Evolutionary conservation across 64 coral and sea anemone species (phyloP).

Genomic region (Dendrophyllia cribrosa): DNA sequence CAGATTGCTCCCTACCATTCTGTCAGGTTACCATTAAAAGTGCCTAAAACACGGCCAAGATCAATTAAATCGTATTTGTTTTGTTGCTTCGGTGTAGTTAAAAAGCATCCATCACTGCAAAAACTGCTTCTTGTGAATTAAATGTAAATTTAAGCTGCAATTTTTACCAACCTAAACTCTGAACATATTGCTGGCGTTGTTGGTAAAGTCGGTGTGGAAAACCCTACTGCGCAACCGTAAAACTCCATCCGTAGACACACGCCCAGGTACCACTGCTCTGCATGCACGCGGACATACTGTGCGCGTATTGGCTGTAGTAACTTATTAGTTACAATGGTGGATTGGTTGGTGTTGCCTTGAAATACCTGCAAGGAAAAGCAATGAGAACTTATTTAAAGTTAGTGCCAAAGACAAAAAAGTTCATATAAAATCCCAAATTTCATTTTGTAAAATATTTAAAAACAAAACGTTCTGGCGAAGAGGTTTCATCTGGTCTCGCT

Average conservation of each 20-base stretch:
- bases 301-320: conserved; percentile 40
- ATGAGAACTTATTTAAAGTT: neutral
- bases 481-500: too few relatives aligned
- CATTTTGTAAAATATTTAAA: too few relatives aligned
- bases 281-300: conserved; percentile 66
- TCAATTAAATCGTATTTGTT: too few relatives aligned
- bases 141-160: neutral
- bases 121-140: neutral
- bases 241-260: conserved; percentile 73
- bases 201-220: neutral
- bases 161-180: conserved; percentile 49
- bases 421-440: too few relatives aligned
- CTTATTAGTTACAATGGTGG: conserved; percentile 54
- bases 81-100: too few relatives aligned
- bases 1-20: too few relatives aligned
- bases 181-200: conserved; percentile 57
- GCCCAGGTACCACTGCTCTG: conserved; percentile 39
- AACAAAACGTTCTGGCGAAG: too few relatives aligned
- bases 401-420: too few relatives aligned
- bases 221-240: conserved; percentile 59
- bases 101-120: neutral
- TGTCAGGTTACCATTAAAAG: too few relatives aligned
- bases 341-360: conserved; percentile 64
- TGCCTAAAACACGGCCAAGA: too few relatives aligned
- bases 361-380: conserved; percentile 45